phyloP scores from a whole-genome alignment of 2,888 invertebrate species.

The Euclidia mi region DNA sequence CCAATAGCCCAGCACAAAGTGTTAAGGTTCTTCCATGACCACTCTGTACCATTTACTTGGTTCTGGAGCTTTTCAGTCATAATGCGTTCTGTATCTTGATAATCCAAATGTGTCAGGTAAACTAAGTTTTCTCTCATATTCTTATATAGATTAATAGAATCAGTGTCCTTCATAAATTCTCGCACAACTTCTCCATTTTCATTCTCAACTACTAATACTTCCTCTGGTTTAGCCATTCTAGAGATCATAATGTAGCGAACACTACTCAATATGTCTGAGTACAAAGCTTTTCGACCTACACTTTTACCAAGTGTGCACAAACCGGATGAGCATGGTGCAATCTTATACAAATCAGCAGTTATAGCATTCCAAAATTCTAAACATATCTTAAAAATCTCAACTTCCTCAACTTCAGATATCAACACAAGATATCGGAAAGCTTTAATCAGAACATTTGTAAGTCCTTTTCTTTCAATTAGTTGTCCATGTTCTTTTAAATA shows the following conservation, averaged over 20 bases:
- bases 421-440: conserved; percentile 96
- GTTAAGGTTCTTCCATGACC: conserved; percentile 99
- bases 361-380: conserved; percentile 99
- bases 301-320: conserved; percentile 80
- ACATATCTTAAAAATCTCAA: conserved; percentile 99
- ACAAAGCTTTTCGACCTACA: conserved; percentile 92
- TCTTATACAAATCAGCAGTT: conserved; percentile 97
- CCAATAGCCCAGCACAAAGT: conserved; percentile 99
- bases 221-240: conserved; percentile 99
- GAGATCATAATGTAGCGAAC: conserved; percentile 99
- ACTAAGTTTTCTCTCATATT: conserved; percentile 99
- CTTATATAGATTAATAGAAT: conserved; percentile 99
- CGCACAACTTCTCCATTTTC: conserved; percentile 99
- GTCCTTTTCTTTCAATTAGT: conserved; percentile 95
- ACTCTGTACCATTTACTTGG: conserved; percentile 99
- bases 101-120: conserved; percentile 99
- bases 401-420: conserved; percentile 99
- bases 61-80: conserved; percentile 99
- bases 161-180: conserved; percentile 99
- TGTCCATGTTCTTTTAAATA: conserved; percentile 99
- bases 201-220: conserved; percentile 99
- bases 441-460: conserved; percentile 94
- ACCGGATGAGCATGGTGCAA: conserved; percentile 92
- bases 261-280: conserved; percentile 95
- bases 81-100: conserved; percentile 98